phyloP scores from a whole-genome alignment of 2,888 invertebrate genomes.

The Dicycla oo region DNA sequence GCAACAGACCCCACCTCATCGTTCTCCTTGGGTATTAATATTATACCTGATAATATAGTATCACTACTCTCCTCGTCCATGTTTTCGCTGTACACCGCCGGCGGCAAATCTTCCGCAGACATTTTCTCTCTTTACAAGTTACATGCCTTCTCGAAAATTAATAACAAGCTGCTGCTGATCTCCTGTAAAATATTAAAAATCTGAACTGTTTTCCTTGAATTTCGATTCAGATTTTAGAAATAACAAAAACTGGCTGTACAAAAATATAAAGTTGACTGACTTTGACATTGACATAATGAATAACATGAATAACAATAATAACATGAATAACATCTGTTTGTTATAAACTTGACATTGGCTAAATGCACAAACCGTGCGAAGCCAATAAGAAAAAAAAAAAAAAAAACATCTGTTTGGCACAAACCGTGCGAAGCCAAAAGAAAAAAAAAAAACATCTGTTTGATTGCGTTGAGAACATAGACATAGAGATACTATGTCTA shows the following conservation, averaged over 20 bases:
- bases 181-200: neutral
- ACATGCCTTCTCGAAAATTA: neutral
- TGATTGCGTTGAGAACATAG: too few relatives aligned
- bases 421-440: too few relatives aligned
- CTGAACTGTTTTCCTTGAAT: neutral
- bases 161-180: neutral
- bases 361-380: too few relatives aligned
- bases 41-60: constrained; percentile 30
- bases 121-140: constrained; percentile 14
- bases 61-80: constrained; percentile 6
- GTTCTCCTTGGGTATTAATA: constrained; percentile 29
- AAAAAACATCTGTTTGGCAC: too few relatives aligned
- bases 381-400: too few relatives aligned
- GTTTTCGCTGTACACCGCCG: constrained; percentile 8
- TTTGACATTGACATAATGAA: too few relatives aligned
- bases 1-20: constrained; percentile 13
- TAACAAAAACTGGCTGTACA: neutral
- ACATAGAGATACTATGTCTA: too few relatives aligned
- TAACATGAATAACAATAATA: too few relatives aligned
- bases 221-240: neutral
- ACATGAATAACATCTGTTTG: too few relatives aligned
- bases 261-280: too few relatives aligned
- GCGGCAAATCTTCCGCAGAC: constrained; percentile 27
- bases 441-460: too few relatives aligned
- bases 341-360: too few relatives aligned